These are phyloP conservation scores for Nymphalis urticae DNA, from an alignment of 2,888 invertebrate species.

Conservation along the genomic window DNA sequence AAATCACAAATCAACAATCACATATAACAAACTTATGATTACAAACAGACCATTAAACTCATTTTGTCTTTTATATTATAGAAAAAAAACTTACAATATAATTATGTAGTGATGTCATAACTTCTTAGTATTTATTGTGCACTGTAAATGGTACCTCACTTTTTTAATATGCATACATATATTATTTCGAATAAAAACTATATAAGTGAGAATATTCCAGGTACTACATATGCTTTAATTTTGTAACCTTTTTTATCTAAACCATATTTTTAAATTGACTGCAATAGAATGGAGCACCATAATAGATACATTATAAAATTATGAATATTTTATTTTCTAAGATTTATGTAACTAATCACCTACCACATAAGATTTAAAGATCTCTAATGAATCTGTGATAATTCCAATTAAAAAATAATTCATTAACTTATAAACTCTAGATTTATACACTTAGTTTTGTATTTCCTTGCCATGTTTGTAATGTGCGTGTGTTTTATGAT, in stretches of 20 bases:
- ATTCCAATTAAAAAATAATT: slow-evolving; percentile 72
- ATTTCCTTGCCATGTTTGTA: slow-evolving; percentile 57
- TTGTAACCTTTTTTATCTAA: not conserved
- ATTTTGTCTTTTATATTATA: slow-evolving; percentile 9
- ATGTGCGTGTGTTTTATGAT: slow-evolving; percentile 49
- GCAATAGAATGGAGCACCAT: slow-evolving; percentile 36
- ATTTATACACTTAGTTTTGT: slow-evolving; percentile 51
- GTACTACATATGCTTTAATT: slow-evolving; percentile 1
- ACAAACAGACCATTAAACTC: not conserved
- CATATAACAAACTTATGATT: not conserved
- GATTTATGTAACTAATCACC: slow-evolving; percentile 59
- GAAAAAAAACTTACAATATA: not conserved
- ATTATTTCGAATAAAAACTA: not conserved
- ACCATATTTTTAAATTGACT: slow-evolving; percentile 23
- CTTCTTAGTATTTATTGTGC: not conserved
- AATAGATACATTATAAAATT: slow-evolving; percentile 37
- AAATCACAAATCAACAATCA: not conserved
- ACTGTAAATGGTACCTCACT: not conserved
- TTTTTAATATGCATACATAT: not conserved
- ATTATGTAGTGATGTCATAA: not conserved
- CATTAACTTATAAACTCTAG: slow-evolving; percentile 73
- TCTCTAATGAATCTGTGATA: slow-evolving; percentile 81
- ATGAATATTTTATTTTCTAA: slow-evolving; percentile 46
- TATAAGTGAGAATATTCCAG: slow-evolving; percentile 6
- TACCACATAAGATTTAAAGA: slow-evolving; percentile 77